Base-by-base conservation (phyloP, 2,888 invertebrate genomes). In the Poecilus cupreus region DNA sequence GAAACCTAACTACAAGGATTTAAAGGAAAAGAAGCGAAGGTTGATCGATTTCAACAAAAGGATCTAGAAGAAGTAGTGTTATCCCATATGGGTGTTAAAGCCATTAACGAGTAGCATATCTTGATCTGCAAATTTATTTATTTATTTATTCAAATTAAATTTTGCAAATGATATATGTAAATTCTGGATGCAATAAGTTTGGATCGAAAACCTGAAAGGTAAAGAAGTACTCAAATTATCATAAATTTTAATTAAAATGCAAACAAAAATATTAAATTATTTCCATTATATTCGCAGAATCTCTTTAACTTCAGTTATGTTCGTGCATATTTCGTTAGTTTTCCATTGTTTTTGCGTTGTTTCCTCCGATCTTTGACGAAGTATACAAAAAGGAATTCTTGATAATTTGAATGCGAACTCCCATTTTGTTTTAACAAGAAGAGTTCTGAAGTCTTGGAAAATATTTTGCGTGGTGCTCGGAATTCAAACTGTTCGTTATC, bases 381-480 rank as follows among this genome's bases (percentile, higher is more conserved):
- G 26, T 60, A 13, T 26, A 10, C 13, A 26, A 60, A 26, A 60
- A 11, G 26, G 60, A 60, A 26, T 60, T 24, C 60, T 60, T 26
- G 60, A 60, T 26, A 57, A 57, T 57, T 22, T 57, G n/a, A 26
- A 24, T 24, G 26, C 26, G 24, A 24, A 60, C 24, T 32, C 32
- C 32, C 60, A 60, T 22, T 60, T 60, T 26, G 24, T 26, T 60
- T 43, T 60, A 60, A 60, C 26, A 60, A 60, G 60, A 60, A 60
- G 60, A 60, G 26, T 60, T 60, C n/a, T 26, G 60, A 60, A 26
- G 60, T 11, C 60, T 60, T 1, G 22, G 22, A 24, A 60, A 60
- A 60, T 60, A 60, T 60, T 60, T 60, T 26, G 60, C 60, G 24
- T 60, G 60, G 60, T 22, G n/a, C 6, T 43, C 10, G 43, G 13